Evolutionary conservation across 2,888 invertebrate genomes (phyloP).

Genomic region (Zaprionus obscuricornis): DNA sequence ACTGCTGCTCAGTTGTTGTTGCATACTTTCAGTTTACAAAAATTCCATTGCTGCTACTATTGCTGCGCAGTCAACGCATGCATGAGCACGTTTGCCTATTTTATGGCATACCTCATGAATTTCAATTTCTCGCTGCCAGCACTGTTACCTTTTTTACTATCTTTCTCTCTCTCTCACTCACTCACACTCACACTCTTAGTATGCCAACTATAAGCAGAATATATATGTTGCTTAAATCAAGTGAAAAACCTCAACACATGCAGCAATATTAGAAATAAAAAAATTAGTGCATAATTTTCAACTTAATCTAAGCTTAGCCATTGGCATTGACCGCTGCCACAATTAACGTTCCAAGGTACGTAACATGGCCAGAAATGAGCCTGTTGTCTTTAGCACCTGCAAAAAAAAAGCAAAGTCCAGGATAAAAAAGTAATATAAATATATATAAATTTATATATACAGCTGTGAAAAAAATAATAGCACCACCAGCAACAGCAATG

Average conservation of each 20-base stretch:
- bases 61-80: constrained; percentile 39
- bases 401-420: too few relatives aligned
- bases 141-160: too few relatives aligned
- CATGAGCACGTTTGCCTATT: constrained; percentile 62
- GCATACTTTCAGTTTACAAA: constrained; percentile 66
- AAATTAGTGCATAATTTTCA: constrained; percentile 51
- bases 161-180: too few relatives aligned
- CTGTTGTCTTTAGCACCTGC: constrained; percentile 32
- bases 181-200: too few relatives aligned
- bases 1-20: constrained; percentile 38
- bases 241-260: constrained; percentile 35
- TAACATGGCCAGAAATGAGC: constrained; percentile 35
- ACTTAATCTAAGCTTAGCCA: constrained; percentile 35
- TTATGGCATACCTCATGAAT: constrained; percentile 65
- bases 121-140: constrained; percentile 55
- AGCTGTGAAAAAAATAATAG: too few relatives aligned
- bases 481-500: too few relatives aligned
- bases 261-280: too few relatives aligned
- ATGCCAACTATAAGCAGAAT: constrained; percentile 33
- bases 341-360: constrained; percentile 27
- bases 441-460: too few relatives aligned
- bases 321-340: constrained; percentile 5
- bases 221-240: constrained; percentile 25
- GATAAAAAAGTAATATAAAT: too few relatives aligned
- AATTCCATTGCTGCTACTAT: too few relatives aligned